Conservation (phyloP, 2,888 invertebrate species). For the Lutraria lutraria region DNA sequence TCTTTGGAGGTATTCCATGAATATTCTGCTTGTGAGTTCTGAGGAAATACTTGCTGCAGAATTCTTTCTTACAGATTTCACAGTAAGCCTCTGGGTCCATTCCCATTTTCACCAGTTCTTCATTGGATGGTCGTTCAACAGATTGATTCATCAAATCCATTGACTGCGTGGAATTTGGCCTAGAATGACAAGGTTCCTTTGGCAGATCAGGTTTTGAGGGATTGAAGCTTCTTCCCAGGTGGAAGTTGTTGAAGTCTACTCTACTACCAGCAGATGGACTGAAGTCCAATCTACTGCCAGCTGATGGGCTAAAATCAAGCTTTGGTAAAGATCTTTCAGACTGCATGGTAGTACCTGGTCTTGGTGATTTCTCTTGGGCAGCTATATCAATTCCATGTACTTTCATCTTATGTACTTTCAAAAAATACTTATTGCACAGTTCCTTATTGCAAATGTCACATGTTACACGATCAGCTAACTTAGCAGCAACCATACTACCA, state of each 20-base stretch:
- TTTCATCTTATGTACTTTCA: constrained; percentile 99
- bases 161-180: constrained; percentile 60
- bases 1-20: constrained; percentile 93
- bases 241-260: constrained; percentile 62
- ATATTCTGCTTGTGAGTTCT: constrained; percentile 99
- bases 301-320: constrained; percentile 65
- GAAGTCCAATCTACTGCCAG: constrained; percentile 65
- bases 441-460: constrained; percentile 99
- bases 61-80: constrained; percentile 96
- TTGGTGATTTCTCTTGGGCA: constrained; percentile 68
- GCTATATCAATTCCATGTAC: constrained; percentile 90
- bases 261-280: constrained; percentile 65
- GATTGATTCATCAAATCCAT: constrained; percentile 57
- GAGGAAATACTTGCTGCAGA: constrained; percentile 98
- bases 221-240: constrained; percentile 57
- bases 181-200: constrained; percentile 62
- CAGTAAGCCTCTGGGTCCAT: constrained; percentile 87
- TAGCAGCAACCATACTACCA: constrained; percentile 86
- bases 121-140: constrained; percentile 77
- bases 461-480: constrained; percentile 86
- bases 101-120: constrained; percentile 85
- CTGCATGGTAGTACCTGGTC: constrained; percentile 60
- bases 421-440: constrained; percentile 99
- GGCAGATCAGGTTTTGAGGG: constrained; percentile 68
- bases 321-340: constrained; percentile 43